These are phyloP conservation scores for Gavialis gangeticus DNA, from an alignment of 2,113 vertebrate genomes.

Conservation along the genomic window DNA sequence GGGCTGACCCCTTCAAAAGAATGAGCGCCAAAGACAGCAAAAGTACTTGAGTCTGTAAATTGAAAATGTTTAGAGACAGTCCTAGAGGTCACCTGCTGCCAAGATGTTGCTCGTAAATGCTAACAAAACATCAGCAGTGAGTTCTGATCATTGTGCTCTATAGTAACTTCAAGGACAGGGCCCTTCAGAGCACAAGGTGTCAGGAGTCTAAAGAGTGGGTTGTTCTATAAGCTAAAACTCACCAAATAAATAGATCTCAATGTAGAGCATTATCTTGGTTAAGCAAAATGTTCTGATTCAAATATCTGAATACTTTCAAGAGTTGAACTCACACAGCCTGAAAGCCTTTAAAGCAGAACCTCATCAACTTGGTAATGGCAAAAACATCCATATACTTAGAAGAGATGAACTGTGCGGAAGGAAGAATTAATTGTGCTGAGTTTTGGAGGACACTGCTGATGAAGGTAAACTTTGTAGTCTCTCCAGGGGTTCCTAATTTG, in stretches of 20 bases:
- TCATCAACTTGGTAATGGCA: conserved; percentile 7
- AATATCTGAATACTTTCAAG: neutral
- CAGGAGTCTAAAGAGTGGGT: neutral
- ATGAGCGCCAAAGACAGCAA: conserved; percentile 65
- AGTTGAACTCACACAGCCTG: neutral
- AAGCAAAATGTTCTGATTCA: neutral
- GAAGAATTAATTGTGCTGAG: neutral
- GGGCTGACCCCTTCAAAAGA: conserved; percentile 71
- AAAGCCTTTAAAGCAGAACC: neutral
- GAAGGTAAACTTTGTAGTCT: neutral
- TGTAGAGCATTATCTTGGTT: neutral
- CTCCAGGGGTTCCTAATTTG: neutral
- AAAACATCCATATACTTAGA: neutral
- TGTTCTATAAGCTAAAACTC: neutral
- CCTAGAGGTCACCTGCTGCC: conserved; percentile 69
- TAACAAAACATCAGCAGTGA: conserved; percentile 55
- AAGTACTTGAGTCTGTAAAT: conserved; percentile 69
- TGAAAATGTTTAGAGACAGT: conserved; percentile 71
- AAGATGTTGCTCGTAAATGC: conserved; percentile 40
- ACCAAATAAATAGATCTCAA: conserved; percentile 6
- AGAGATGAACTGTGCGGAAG: neutral
- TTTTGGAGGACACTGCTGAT: neutral
- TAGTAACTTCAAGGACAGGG: conserved; percentile 62
- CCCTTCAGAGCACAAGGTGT: conserved; percentile 12
- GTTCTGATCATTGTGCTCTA: conserved; percentile 28